Evolutionary conservation across 2,888 invertebrate genomes (phyloP), one percentile per base, ranked within the genome.

Genomic region (Eurytoma californica): DNA sequence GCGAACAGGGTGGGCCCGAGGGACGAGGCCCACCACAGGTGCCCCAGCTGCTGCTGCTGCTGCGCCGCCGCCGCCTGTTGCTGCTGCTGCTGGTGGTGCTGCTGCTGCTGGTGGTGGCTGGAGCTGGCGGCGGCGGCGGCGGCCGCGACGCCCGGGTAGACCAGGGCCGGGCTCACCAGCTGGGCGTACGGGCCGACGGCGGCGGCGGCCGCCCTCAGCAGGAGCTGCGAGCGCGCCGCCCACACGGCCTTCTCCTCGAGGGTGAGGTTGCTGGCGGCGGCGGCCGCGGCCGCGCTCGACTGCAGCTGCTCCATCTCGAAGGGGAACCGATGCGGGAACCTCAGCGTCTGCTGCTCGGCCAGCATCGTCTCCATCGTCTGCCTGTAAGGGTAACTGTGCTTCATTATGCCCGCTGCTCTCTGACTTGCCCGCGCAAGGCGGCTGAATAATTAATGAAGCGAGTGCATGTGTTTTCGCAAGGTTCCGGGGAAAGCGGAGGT

Each of bases 341-440:
- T 94, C 82, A 96, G 92, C 85, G 96, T 94, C 85, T 96, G 95
- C 91, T 96, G 96, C 87, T 96, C 96, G 61, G 95, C 95, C 86
- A 96, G 90, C 94, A 97, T 95, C 73, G 95, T 95, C 90, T 97
- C 97, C 96, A 97, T 96, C 78, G 96, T 96, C 91, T 97, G 97
- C 91, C 97, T 96, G 94, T 86, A 90, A 89, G 90, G 89, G 85
- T 88, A 89, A 86, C 89, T 89, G 80, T 75, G 84, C 85, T 87
- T 87, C 84, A 88, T 89, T 89, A 89, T 87, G 87, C 82, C 83
- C 30, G 65, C 58, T 72, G 78, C 57, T 72, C 80, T 65, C 55
- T 30, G 49, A 3, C 14, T 14, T 47, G 14, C 5, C 12, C 3
- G 58, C 13, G 14, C 14, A 49, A 7, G 69, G 57, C 39, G 18